Conservation (phyloP, 2,113 vertebrate species). For the Microtus pennsylvanicus region DNA sequence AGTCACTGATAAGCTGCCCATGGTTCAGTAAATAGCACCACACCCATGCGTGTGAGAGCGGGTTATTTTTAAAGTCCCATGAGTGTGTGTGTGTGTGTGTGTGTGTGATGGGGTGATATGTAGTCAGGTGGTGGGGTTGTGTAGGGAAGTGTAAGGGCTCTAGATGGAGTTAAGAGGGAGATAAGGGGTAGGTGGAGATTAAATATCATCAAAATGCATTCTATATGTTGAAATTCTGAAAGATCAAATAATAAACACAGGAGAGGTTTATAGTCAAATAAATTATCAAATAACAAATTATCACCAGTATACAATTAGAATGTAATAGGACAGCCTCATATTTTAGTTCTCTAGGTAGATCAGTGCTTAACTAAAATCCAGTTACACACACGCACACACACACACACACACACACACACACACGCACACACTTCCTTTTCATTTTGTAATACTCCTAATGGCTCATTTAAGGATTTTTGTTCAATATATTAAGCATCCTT, state of each 20-base stretch:
- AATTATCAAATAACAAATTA: neutral
- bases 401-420: no score
- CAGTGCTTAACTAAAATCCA: neutral
- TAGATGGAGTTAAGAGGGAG: neutral
- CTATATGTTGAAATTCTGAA: neutral
- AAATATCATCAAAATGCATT: no score
- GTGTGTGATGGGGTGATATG: no score
- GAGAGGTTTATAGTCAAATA: conserved; percentile 3
- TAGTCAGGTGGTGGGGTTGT: neutral
- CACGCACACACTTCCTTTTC: neutral
- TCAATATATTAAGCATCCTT: conserved; percentile 23
- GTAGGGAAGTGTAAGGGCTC: neutral
- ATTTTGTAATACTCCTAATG: neutral
- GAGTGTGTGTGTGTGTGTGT: no score
- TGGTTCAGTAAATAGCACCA: neutral
- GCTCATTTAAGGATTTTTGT: neutral
- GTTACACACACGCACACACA: neutral
- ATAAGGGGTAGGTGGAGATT: no score
- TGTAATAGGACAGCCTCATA: neutral
- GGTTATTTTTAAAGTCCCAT: neutral
- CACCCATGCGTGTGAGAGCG: no score
- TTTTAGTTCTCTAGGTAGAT: neutral
- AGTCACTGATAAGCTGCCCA: neutral
- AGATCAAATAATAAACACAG: neutral
- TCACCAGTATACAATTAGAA: neutral